Evolutionary conservation across 2,113 vertebrate species (phyloP).

Genomic region (Dipodomys stephensi): DNA sequence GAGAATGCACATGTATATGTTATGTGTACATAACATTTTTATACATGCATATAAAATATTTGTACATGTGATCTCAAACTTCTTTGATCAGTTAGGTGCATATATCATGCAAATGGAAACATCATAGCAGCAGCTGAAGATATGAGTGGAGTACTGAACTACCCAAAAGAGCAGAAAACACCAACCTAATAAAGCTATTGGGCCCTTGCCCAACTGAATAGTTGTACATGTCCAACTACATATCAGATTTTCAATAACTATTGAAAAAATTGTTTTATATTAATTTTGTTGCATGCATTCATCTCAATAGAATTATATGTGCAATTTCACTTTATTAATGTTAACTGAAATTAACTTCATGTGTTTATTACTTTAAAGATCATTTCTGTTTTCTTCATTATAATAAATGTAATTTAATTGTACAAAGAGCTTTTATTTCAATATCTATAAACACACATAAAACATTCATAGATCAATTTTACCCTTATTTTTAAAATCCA

Average conservation of each 20-base stretch:
- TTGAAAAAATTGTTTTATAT: background rate
- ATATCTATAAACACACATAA: too few relatives aligned
- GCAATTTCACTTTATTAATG: background rate
- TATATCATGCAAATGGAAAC: background rate
- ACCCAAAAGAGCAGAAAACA: background rate
- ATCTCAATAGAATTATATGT: background rate
- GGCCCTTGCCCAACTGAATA: background rate
- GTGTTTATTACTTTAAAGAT: too few relatives aligned
- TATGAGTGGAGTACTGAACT: background rate
- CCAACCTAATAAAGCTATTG: background rate
- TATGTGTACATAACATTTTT: too few relatives aligned
- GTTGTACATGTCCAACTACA: background rate
- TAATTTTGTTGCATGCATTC: background rate
- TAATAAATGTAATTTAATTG: too few relatives aligned
- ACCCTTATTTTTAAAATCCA: too few relatives aligned
- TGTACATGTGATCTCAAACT: background rate
- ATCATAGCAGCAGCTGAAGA: background rate
- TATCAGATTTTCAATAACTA: background rate
- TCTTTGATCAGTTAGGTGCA: background rate
- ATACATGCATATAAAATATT: background rate
- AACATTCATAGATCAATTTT: too few relatives aligned
- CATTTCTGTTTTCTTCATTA: too few relatives aligned
- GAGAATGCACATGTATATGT: background rate
- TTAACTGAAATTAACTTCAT: background rate
- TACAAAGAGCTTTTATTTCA: too few relatives aligned